Conservation (phyloP, 2,113 vertebrate species). For the Cranoglanis bouderius region DNA sequence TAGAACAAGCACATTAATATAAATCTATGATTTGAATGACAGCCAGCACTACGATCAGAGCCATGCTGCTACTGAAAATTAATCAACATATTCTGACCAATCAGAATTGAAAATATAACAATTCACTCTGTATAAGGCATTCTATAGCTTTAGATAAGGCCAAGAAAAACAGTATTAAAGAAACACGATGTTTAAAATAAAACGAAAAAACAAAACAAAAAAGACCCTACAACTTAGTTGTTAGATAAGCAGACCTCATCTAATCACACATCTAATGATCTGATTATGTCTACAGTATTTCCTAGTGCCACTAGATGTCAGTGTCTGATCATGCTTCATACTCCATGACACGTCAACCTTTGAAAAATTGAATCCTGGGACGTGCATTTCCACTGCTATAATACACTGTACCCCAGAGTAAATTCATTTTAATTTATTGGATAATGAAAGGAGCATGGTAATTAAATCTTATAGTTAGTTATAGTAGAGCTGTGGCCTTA, state of each 20-base stretch:
- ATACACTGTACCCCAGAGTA: background rate
- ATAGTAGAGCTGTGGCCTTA: slow-evolving; percentile 51
- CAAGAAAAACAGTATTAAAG: background rate
- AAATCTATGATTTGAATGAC: background rate
- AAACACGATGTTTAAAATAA: background rate
- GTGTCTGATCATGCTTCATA: slow-evolving; percentile 8
- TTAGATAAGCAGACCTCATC: background rate
- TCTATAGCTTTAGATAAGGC: background rate
- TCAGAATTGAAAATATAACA: background rate
- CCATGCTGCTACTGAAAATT: background rate
- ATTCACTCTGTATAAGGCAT: background rate
- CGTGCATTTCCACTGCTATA: background rate
- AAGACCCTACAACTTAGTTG: background rate
- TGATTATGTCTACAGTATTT: slow-evolving; percentile 6
- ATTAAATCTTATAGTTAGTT: background rate
- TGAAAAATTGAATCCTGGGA: background rate
- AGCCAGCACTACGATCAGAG: background rate
- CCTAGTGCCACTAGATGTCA: slow-evolving; percentile 58
- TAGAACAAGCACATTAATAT: background rate
- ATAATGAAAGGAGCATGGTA: background rate
- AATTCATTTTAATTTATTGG: background rate
- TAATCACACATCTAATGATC: background rate
- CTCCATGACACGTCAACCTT: background rate
- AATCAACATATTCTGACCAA: background rate
- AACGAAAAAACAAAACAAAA: background rate